phyloP scores from a whole-genome alignment of 2,113 vertebrate species.

The Prunella fulvescens region DNA sequence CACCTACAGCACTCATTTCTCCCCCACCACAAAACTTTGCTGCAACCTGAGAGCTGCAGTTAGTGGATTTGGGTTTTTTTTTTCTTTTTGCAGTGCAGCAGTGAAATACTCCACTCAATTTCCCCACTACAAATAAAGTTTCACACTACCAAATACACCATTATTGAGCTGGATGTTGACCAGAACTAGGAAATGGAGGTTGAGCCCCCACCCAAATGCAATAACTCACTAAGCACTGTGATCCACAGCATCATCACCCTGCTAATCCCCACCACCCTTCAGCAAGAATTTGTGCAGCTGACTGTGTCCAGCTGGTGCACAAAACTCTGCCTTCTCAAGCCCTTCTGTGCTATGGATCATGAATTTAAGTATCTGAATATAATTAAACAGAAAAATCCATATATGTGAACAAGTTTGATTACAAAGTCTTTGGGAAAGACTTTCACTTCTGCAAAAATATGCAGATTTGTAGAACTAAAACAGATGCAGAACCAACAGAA shows the following conservation, averaged over 20 bases:
- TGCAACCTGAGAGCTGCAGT: neutral
- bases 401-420: neutral
- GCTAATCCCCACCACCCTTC: neutral
- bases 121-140: neutral
- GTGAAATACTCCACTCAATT: neutral
- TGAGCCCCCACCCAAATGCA: neutral
- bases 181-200: neutral
- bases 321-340: neutral
- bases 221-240: neutral
- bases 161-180: neutral
- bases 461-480: neutral
- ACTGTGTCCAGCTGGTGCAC: neutral
- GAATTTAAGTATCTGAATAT: neutral
- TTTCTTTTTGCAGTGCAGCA: neutral
- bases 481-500: neutral
- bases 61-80: neutral
- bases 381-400: neutral
- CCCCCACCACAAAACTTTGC: neutral
- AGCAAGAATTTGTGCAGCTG: neutral
- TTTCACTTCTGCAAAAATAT: neutral
- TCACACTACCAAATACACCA: fast-evolving
- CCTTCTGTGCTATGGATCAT: neutral
- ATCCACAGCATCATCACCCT: neutral
- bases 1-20: neutral
- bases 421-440: neutral